Base-by-base conservation (phyloP, 2,888 invertebrate species). In the Aspidapion aeneum region DNA sequence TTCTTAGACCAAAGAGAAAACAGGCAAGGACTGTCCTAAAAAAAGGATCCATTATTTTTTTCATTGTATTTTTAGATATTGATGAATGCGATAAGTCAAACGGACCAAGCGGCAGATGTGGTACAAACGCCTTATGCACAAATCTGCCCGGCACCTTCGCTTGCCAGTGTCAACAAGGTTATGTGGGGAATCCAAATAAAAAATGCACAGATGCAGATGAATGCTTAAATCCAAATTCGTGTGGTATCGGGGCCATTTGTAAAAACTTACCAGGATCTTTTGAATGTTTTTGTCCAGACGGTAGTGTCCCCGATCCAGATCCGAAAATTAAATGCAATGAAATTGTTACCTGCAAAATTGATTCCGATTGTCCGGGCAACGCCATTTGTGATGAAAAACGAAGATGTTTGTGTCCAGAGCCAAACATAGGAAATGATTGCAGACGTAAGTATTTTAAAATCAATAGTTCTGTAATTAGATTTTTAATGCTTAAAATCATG, bases 371-470 rank as follows among this genome's bases (percentile, higher is more conserved):
- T 79, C 94, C 94, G 21, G 95, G 95, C 72, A 95, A 96, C 81
- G 90, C 94, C 2, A 82, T 94, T 69, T 96, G 96, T 74, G 91
- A 94, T 75, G 76, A 82, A 5, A 86, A 88, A 68, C 87, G 88
- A 64, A 86, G 91, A 73, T 96, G 96, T 76, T 78, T 93, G 49
- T 96, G 96, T 73, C 95, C 94, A 1, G 93, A 93, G 74, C 96
- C 96, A 0, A 95, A 95, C 76, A 84, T 93, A 71, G 96, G 95
- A 71, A 93, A 94, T 72, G 93, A 94, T 74, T 96, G 96, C 74
- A 87, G 94, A 80, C 95, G 93, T 93, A 85, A 87, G 91, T 85
- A 21, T 58, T 22, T 54, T 55, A 21, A 7, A 20, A 21, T 58
- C 18, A 48, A n/a, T n/a, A n/a, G n/a, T n/a, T n/a, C n/a, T n/a